Evolutionary conservation across 2,113 vertebrate species (phyloP).

Genomic region (Eonycteris spelaea): DNA sequence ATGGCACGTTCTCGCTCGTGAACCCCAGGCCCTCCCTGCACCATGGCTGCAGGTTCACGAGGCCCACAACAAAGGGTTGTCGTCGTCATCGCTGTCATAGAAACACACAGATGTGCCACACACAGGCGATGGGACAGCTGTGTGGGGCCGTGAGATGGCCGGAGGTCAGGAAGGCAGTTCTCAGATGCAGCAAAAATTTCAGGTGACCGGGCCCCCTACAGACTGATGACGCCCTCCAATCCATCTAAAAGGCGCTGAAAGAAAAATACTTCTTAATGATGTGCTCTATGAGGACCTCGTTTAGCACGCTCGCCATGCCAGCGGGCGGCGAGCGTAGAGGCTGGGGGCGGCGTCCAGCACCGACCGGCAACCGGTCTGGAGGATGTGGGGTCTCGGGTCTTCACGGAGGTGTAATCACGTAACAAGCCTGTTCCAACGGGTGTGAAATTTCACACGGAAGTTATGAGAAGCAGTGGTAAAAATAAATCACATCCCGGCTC

Average conservation of each 20-base stretch:
- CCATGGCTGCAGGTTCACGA: background rate
- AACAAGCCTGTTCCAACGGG: background rate
- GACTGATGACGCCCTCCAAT: background rate
- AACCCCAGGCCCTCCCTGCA: background rate
- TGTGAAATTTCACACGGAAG: conserved; percentile 5
- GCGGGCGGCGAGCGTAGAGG: background rate
- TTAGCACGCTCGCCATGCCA: background rate
- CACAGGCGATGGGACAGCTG: background rate
- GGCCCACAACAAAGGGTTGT: background rate
- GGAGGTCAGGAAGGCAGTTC: background rate
- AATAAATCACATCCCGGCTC: background rate
- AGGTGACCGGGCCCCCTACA: accelerated
- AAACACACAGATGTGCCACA: background rate
- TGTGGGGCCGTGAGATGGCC: background rate
- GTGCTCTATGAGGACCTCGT: background rate
- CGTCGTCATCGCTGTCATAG: background rate
- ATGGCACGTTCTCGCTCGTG: background rate
- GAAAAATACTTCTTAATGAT: background rate
- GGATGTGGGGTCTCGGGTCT: background rate
- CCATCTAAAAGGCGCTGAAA: background rate
- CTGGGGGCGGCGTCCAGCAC: accelerated
- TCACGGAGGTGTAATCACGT: background rate
- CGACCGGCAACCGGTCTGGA: background rate
- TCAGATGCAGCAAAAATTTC: accelerated
- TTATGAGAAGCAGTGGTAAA: background rate